Evolutionary conservation across 2,888 invertebrate species (phyloP).

Genomic region (Acanthosoma haemorrhoidale): DNA sequence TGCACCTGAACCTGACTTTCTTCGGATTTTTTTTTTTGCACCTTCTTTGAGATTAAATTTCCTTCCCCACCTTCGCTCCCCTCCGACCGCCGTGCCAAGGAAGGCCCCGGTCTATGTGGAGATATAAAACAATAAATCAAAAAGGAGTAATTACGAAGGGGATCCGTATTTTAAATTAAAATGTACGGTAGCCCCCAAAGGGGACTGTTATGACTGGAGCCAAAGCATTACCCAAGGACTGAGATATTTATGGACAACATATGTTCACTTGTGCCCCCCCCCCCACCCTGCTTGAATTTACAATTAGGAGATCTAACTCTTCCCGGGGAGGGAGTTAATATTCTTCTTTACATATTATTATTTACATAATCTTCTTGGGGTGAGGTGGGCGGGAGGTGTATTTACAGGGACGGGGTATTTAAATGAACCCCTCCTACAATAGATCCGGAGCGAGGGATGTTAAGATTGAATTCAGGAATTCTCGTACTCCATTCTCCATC

Average conservation of each 20-base stretch:
- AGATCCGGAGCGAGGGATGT: neutral
- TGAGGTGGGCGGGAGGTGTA: neutral
- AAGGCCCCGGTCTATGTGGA: slow-evolving; percentile 2
- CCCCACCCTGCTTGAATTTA: slow-evolving; percentile 17
- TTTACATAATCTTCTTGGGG: slow-evolving; percentile 9
- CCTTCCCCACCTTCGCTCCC: neutral
- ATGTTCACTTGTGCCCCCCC: neutral
- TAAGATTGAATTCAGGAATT: no score
- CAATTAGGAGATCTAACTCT: slow-evolving; percentile 20
- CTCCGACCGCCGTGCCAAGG: neutral
- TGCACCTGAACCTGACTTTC: slow-evolving; percentile 5
- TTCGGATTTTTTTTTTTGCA: neutral
- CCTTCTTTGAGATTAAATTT: neutral
- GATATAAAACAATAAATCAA: slow-evolving; percentile 28
- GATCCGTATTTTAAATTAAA: slow-evolving; percentile 29
- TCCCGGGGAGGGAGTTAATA: neutral
- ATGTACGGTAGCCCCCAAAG: slow-evolving; percentile 20
- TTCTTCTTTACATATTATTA: slow-evolving; percentile 28
- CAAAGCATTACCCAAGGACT: neutral
- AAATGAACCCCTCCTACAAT: neutral
- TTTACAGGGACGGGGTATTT: neutral
- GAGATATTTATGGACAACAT: slow-evolving; percentile 30
- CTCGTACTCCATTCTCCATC: no score
- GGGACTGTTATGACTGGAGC: neutral
- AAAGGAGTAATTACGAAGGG: slow-evolving; percentile 25